Evolutionary conservation across 2,888 invertebrate species (phyloP), one percentile per base, ranked within the genome.

Genomic region (Melieria crassipennis): DNA sequence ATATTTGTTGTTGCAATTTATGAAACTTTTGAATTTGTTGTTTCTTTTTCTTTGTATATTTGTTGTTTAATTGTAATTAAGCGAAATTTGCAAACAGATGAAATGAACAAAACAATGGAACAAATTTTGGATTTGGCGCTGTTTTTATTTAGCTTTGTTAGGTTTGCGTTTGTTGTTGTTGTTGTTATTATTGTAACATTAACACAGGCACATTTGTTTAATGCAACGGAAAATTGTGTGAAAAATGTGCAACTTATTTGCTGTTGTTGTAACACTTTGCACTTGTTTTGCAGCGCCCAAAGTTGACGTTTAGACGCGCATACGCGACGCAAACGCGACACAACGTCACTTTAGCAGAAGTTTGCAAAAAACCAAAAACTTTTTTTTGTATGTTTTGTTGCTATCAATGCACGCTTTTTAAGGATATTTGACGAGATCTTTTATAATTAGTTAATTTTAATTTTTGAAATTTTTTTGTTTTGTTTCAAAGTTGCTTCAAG

Each of bases 151-250:
- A 48, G 43, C 50, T 72, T 65, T 61, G 43, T 64, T 42, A 13
- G 45, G 16, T 58, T 47, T 42, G 2, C 52, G 47, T 60, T 68
- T 57, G 50, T 9, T 56, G 16, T 55, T 82, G 50, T 64, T 68
- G 47, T 16, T 56, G 16, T 55, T 82, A 58, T 64, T 68, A 43
- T 16, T 65, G 46, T 55, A n/a, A 63, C 57, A 11, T 52, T 80
- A 82, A 82, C 81, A 81, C 81, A 81, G 81, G 81, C 81, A 81
- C 81, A 81, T 81, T 74, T 75, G 75, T 83, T 82, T 81, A 76
- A 79, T 76, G 76, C 76, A 76, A 79, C 75, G 77, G 65, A 82
- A 73, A 71, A 68, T 69, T 66, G 65, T 68, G 61, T 58, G 76
- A 71, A 73, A 76, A 77, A 61, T 61, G 56, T 65, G 66, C 80